Evolutionary conservation across 2,113 vertebrate species (phyloP).

Genomic region (Eudyptes chrysolophus): DNA sequence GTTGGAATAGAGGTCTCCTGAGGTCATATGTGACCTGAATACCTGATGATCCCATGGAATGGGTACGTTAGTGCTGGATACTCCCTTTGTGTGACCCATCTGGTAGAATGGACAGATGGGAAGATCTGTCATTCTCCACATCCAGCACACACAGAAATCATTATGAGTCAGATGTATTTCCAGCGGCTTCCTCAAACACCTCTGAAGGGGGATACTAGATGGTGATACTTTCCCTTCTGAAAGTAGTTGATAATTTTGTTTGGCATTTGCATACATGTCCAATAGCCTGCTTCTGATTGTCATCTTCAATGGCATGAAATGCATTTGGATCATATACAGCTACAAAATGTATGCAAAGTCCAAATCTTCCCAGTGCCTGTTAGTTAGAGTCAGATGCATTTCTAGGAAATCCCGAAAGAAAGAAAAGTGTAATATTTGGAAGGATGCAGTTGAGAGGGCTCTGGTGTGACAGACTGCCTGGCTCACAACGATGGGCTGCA

Average conservation of each 20-base stretch:
- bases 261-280: neutral
- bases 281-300: neutral
- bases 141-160: neutral
- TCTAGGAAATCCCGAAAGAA: neutral
- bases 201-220: neutral
- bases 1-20: neutral
- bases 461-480: neutral
- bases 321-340: neutral
- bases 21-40: neutral
- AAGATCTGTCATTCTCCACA: neutral
- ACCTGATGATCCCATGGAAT: neutral
- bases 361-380: neutral
- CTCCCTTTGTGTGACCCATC: neutral
- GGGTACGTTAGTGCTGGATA: accelerated
- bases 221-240: neutral
- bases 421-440: neutral
- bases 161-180: neutral
- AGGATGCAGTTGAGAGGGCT: neutral
- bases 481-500: neutral
- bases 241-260: neutral
- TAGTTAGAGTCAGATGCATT: neutral
- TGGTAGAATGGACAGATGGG: neutral
- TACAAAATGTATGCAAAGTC: neutral
- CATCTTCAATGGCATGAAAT: neutral
- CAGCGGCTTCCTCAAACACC: neutral